phyloP scores from a whole-genome alignment of 92 coral and sea anemone genomes.

The Phymanthus crucifer region DNA sequence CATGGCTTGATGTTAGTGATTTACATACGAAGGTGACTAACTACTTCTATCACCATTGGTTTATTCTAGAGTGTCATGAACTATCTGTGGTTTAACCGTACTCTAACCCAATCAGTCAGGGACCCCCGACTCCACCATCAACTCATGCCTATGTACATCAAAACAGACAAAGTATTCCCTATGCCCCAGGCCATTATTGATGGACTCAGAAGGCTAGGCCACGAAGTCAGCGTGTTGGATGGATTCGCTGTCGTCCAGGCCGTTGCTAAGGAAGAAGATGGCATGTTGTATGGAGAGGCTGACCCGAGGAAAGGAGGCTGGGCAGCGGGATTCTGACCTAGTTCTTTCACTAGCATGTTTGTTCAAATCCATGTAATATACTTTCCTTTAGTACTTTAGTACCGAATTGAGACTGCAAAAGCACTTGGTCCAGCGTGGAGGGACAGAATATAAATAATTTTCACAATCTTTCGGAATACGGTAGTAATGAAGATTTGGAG shows the following conservation, averaged over 20 bases:
- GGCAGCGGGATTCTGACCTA: slow-evolving; percentile 69
- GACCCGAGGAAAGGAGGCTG: slow-evolving; percentile 91
- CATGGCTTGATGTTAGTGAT: too few species aligned
- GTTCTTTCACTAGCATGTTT: too few species aligned
- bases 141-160: slow-evolving; percentile 57
- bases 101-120: slow-evolving; percentile 59
- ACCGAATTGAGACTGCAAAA: too few species aligned
- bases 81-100: slow-evolving; percentile 77
- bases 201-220: slow-evolving; percentile 66
- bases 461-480: too few species aligned
- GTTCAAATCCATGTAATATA: too few species aligned
- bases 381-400: too few species aligned
- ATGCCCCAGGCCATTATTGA: slow-evolving; percentile 42
- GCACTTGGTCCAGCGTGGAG: too few species aligned
- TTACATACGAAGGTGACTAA: too few species aligned
- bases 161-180: slow-evolving; percentile 22
- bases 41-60: not conserved
- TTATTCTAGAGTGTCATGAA: slow-evolving; percentile 63
- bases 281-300: slow-evolving; percentile 71
- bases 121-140: slow-evolving; percentile 88
- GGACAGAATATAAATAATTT: too few species aligned
- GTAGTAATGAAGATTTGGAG: too few species aligned
- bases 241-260: slow-evolving; percentile 77
- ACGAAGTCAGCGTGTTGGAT: slow-evolving; percentile 24
- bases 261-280: slow-evolving; percentile 49